Percentiles rank a stretch among this genome's conserved stretches.
phyloP scores from a whole-genome alignment of 2,888 invertebrate species.

The Drosophila conformis region DNA sequence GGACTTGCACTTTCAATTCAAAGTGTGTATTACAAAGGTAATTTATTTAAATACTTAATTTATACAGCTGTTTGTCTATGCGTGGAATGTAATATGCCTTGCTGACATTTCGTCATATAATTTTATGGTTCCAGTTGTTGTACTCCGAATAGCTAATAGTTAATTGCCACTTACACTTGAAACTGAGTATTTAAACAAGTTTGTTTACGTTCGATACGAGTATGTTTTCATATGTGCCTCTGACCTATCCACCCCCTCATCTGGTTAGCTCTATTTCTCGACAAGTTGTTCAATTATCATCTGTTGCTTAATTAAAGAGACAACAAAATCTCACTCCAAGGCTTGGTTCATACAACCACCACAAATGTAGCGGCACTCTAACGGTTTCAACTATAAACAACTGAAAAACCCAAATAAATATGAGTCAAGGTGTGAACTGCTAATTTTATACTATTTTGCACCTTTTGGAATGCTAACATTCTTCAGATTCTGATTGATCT shows the following conservation, averaged over 20 bases:
- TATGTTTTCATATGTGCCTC: constrained; percentile 8
- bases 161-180: not conserved
- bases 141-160: constrained; percentile 9
- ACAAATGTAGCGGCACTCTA: constrained; percentile 48
- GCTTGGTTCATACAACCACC: constrained; percentile 10
- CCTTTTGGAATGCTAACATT: constrained; percentile 24
- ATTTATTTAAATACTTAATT: constrained; percentile 10
- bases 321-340: constrained; percentile 46
- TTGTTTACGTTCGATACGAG: constrained; percentile 11
- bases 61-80: not conserved
- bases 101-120: constrained; percentile 26
- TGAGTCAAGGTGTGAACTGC: constrained; percentile 45
- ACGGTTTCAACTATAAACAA: constrained; percentile 31
- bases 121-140: constrained; percentile 21
- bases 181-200: constrained; percentile 25
- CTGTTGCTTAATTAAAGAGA: constrained; percentile 52
- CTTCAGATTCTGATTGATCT: constrained; percentile 6
- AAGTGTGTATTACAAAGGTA: not conserved
- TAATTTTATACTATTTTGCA: constrained; percentile 38
- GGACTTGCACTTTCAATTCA: constrained; percentile 1
- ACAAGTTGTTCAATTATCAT: constrained; percentile 55
- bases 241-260: constrained; percentile 35
- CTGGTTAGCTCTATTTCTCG: constrained; percentile 22
- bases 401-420: not conserved
- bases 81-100: constrained; percentile 7